Conservation (phyloP, 2,888 invertebrate species). For the Sphinx pinastri region DNA sequence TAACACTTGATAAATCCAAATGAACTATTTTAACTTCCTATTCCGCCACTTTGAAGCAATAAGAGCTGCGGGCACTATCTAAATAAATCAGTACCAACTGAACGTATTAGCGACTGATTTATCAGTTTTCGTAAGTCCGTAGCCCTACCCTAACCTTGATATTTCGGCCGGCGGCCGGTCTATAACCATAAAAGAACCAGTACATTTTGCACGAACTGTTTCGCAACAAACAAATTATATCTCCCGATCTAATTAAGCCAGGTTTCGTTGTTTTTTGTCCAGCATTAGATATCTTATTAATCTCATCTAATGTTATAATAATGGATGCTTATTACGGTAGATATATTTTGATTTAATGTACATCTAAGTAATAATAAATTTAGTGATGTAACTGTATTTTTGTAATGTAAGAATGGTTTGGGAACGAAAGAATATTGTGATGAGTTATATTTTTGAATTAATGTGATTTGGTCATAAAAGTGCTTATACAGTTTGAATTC, state of each 20-base stretch:
- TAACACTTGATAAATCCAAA: too few relatives aligned
- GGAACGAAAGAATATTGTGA: too few relatives aligned
- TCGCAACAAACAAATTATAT: conserved; percentile 41
- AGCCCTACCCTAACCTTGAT: conserved; percentile 46
- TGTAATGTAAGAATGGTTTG: too few relatives aligned
- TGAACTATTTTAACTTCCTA: too few relatives aligned
- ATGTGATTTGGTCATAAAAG: too few relatives aligned
- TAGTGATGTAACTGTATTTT: too few relatives aligned
- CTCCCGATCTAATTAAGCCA: background rate
- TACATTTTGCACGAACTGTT: conserved; percentile 47
- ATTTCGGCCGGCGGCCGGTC: conserved; percentile 49
- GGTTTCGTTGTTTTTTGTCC: background rate
- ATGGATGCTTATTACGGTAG: background rate
- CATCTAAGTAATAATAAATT: background rate
- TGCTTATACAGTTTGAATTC: too few relatives aligned
- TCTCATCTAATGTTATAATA: conserved; percentile 3
- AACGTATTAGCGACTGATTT: background rate
- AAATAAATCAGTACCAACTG: background rate
- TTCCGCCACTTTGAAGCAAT: too few relatives aligned
- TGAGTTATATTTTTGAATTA: too few relatives aligned
- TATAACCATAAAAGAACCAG: conserved; percentile 42
- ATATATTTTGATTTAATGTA: background rate
- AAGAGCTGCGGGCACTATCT: background rate
- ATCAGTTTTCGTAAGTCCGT: conserved; percentile 18
- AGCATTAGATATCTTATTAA: background rate